Conservation (phyloP, 2,113 vertebrate genomes). For the Dinomys branickii region DNA sequence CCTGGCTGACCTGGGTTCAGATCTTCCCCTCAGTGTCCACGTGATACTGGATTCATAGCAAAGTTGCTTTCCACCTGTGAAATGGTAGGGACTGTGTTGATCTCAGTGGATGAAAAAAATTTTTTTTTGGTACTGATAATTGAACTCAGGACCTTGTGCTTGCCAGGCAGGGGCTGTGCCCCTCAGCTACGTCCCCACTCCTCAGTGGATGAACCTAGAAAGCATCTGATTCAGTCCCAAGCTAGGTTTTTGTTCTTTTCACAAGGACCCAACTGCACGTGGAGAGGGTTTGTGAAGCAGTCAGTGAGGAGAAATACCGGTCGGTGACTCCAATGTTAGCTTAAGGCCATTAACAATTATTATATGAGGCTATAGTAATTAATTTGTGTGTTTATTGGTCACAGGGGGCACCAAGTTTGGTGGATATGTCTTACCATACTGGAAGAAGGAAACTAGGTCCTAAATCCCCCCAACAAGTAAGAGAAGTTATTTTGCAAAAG, state of each 20-base stretch:
- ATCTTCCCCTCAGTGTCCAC: background rate
- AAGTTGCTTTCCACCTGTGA: background rate
- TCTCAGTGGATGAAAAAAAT: too few relatives aligned
- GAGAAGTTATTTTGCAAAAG: constrained; percentile 15
- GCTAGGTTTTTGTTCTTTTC: background rate
- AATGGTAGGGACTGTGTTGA: background rate
- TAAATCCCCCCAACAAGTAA: background rate
- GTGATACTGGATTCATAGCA: too few relatives aligned
- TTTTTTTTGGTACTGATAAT: too few relatives aligned
- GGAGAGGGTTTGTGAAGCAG: background rate
- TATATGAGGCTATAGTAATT: background rate
- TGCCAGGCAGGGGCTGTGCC: too few relatives aligned
- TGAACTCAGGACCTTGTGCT: too few relatives aligned
- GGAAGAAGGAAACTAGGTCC: background rate
- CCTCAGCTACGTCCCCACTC: too few relatives aligned
- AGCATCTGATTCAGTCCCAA: background rate
- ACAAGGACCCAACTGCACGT: background rate
- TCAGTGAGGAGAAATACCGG: background rate
- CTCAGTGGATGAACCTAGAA: background rate
- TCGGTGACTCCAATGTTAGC: background rate
- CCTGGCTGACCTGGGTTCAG: background rate
- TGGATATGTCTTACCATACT: background rate
- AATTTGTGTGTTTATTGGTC: background rate
- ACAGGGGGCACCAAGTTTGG: background rate
- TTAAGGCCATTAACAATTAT: background rate